A percentile compares a stretch with the other conserved stretches of the same genome.
phyloP scores from a whole-genome alignment of 2,888 invertebrate genomes.

The Aphrophora alni region DNA sequence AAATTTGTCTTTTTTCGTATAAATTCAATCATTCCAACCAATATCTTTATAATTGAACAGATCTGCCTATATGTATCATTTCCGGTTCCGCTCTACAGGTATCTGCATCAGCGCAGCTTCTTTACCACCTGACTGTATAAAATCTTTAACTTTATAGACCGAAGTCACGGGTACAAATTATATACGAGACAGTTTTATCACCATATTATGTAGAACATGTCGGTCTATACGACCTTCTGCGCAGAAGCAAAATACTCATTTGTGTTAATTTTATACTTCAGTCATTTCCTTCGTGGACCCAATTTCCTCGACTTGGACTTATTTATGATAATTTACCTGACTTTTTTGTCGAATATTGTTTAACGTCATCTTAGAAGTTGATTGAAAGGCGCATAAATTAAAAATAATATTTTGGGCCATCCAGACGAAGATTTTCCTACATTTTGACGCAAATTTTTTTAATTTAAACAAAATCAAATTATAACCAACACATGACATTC shows the following conservation, averaged over 20 bases:
- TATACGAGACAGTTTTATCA: not conserved
- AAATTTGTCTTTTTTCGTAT: too few relatives aligned
- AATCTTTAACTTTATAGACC: not conserved
- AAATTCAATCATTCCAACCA: too few relatives aligned
- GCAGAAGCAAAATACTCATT: not conserved
- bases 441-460: too few relatives aligned
- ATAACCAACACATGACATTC: too few relatives aligned
- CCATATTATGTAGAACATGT: not conserved
- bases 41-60: too few relatives aligned
- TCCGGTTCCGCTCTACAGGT: not conserved
- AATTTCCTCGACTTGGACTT: not conserved
- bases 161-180: not conserved
- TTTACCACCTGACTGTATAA: not conserved
- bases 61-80: too few relatives aligned
- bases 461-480: too few relatives aligned
- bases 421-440: too few relatives aligned
- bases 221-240: not conserved
- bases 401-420: not conserved
- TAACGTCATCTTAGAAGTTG: not conserved
- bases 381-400: not conserved
- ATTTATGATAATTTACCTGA: not conserved
- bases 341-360: not conserved
- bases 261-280: not conserved
- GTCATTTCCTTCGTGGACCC: not conserved
- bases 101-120: not conserved